Base-by-base conservation (phyloP, 92 coral and sea anemone species). In the Parazoanthus swiftii region DNA sequence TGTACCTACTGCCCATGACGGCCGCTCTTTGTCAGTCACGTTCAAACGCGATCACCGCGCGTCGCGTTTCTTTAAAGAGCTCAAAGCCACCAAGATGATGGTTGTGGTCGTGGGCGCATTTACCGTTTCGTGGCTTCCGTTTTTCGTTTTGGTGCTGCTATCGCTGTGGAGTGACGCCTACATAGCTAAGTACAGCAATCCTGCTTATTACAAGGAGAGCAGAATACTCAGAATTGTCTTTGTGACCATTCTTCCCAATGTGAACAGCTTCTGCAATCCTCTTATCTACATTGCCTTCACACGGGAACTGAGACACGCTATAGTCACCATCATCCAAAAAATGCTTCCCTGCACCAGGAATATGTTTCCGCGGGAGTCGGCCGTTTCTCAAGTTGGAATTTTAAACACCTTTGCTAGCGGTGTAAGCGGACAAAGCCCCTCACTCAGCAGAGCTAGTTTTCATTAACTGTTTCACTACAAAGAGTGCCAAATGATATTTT, bases 1-100 rank as follows among this genome's bases (percentile, higher is more conserved):
- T 16, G 74, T 81, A 15, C 92, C 94, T 21, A 54, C 86, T 33
- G 13, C 80, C 1, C 80, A 83, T 5, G 75, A 75, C 76, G 89
- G 89, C 66, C 66, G 66, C 81, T 84, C 87, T 11, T 9, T 37
- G 35, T 84, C 87, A 84, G 79, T 38, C 68, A 79, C 78, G 37
- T 23, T 71, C 29, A 44, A 18, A 43, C 75, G 43, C 86, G 59
- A 81, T 13, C n/a, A 88, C 50, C 92, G 94, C 33, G 88, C 91
- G 1, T 44, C 89, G 35, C 93, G 92, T 54, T 70, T 94, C 48
- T 85, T 92, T 42, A 93, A 92, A n/a, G 98, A 94, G 82, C 85
- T 94, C 42, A 89, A 89, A 51, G 93, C 98, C 6, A 92, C 94
- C 0, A 94, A 94, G 85, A 94, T 93, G 95, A 93, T 94, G 94